These are phyloP conservation scores for Malurus melanocephalus DNA, from an alignment of 2,113 vertebrate species.

Conservation along the genomic window DNA sequence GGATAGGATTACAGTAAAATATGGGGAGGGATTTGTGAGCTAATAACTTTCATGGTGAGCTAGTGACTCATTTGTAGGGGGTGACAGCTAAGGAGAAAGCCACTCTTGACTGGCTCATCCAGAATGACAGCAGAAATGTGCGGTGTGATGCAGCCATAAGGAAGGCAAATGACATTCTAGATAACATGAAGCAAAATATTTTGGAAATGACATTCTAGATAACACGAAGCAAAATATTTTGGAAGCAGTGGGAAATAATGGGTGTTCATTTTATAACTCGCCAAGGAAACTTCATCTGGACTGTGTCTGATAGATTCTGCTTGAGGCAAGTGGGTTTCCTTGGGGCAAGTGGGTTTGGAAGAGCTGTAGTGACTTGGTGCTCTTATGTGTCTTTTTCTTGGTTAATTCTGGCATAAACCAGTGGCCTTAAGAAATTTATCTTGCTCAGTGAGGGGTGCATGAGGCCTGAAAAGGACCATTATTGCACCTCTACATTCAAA, in stretches of 20 bases:
- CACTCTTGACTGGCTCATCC: accelerated
- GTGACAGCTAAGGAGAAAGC: neutral
- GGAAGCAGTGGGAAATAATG: neutral
- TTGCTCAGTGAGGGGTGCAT: neutral
- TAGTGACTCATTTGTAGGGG: neutral
- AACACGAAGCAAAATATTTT: neutral
- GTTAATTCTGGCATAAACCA: neutral
- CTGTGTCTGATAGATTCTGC: neutral
- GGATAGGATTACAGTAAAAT: neutral
- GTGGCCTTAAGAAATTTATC: neutral
- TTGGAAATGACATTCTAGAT: neutral
- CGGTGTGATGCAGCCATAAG: neutral
- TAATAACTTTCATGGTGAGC: neutral
- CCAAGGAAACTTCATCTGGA: neutral
- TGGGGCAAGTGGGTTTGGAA: neutral
- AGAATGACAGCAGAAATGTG: neutral
- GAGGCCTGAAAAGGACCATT: neutral
- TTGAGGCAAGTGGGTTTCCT: neutral
- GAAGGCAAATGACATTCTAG: neutral
- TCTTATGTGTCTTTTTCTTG: neutral
- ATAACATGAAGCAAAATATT: neutral
- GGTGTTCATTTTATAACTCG: neutral
- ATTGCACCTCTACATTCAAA: neutral
- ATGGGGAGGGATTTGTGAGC: neutral
- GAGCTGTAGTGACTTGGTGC: neutral